Base-by-base conservation (phyloP, 2,888 invertebrate genomes). In the Tuta absoluta region DNA sequence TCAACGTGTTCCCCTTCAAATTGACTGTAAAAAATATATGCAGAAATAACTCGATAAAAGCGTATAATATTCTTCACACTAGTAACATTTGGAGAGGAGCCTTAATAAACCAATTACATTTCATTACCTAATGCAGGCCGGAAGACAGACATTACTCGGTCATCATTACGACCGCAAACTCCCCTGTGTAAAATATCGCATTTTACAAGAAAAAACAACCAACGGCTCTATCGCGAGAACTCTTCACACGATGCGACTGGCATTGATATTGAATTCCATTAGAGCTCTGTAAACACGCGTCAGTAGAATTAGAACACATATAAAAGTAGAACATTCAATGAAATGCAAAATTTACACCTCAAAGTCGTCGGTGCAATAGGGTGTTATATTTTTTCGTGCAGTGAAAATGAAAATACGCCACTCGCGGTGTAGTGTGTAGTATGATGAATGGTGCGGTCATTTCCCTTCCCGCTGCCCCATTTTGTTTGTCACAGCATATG, bases 41-140 rank as follows among this genome's bases (percentile, higher is more conserved):
- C 76, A 80, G 80, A 84, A 81, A 74, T 78, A 76, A 78, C 72
- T 77, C 71, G 73, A 75, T 75, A 71, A 76, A 73, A 72, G 73
- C 77, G 77, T 79, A 72, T 82, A 84, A 85, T 82, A 81, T 78
- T 79, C 82, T 87, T 87, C 83, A 88, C 89, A 85, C 89, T 77
- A 73, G 76, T 73, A 78, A 80, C 75, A 71, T 76, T 80, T 72
- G 72, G 69, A 75, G 74, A 76, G 76, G 73, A 79, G 75, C 79
- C 80, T 82, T 86, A 87, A 89, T 89, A 88, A 89, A 89, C 86
- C 86, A 85, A 91, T 91, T 90, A 85, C 77, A 78, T 81, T 82
- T 86, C 87, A 89, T 90, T 89, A 89, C 85, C 86, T 86, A 90
- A 90, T 86, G 82, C 84, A 77, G 72, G 72, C 85, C 89, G 91